Percentiles rank a stretch among this genome's conserved stretches.
Evolutionary conservation across 1,140 invertebrate species (phyloP).

Genomic region (Zelostemma sp.): DNA sequence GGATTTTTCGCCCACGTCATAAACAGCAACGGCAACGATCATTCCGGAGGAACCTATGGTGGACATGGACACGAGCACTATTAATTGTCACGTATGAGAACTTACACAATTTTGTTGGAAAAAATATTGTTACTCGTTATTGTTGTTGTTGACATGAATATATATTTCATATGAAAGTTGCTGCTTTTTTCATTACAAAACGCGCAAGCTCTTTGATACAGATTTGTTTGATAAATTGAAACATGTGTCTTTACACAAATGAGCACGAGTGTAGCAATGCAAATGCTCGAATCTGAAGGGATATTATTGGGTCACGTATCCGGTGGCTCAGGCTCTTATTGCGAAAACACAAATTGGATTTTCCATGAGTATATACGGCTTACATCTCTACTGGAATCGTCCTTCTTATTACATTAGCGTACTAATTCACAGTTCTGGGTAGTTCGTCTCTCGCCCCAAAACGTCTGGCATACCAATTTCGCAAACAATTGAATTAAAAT

Average conservation of each 20-base stretch:
- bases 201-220: background rate
- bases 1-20: constrained; percentile 83
- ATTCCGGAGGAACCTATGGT: constrained; percentile 60
- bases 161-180: constrained; percentile 3
- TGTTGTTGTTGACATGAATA: background rate
- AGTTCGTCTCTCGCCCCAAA: constrained; percentile 22
- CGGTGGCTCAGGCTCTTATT: constrained; percentile 29
- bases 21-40: constrained; percentile 74
- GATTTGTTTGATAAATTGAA: background rate
- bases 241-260: background rate
- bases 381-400: constrained; percentile 35
- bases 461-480: constrained; percentile 27
- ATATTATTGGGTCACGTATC: constrained; percentile 43
- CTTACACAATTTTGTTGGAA: background rate
- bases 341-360: constrained; percentile 45
- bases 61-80: constrained; percentile 41
- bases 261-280: no score
- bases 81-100: background rate
- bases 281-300: constrained; percentile 15
- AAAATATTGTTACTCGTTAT: constrained; percentile 1
- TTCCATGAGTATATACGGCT: constrained; percentile 22
- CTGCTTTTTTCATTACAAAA: background rate
- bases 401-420: constrained; percentile 44
- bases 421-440: constrained; percentile 34
- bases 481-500: constrained; percentile 28